These are phyloP conservation scores for Silurus lanzhouensis DNA, from an alignment of 2,797 vertebrate genomes.

Conservation along the genomic window DNA sequence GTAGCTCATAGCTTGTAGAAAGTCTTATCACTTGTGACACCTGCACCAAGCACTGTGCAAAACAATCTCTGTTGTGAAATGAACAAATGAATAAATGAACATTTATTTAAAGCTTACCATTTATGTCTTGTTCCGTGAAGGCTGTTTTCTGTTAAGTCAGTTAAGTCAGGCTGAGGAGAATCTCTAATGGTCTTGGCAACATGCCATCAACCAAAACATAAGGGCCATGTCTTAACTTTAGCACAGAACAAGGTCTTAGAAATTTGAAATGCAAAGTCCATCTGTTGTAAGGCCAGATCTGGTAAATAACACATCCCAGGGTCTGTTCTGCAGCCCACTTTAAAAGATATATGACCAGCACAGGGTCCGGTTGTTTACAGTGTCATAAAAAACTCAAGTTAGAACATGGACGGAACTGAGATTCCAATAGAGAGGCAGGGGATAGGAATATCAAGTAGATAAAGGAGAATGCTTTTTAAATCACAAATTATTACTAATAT, in stretches of 20 bases:
- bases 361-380: not conserved
- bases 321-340: slow-evolving; percentile 7
- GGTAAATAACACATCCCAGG: slow-evolving; percentile 30
- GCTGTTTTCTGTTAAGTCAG: slow-evolving; percentile 37
- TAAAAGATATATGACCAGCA: slow-evolving; percentile 24
- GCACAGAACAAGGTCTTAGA: not conserved
- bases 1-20: not conserved
- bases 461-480: not conserved
- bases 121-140: slow-evolving; percentile 19
- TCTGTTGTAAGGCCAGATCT: slow-evolving; percentile 42
- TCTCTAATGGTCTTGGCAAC: slow-evolving; percentile 37
- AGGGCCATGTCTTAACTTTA: slow-evolving; percentile 32
- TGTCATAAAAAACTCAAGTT: slow-evolving; percentile 16
- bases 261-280: slow-evolving; percentile 26
- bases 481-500: not conserved
- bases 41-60: not conserved
- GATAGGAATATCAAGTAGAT: not conserved
- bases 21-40: slow-evolving; percentile 23
- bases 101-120: not conserved
- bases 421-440: not conserved
- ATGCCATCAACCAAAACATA: slow-evolving; percentile 41
- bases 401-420: not conserved
- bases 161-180: slow-evolving; percentile 38
- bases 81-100: not conserved
- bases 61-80: not conserved